A percentile compares a stretch with the other conserved stretches of the same genome.
phyloP scores from a whole-genome alignment of 2,797 vertebrate genomes.

The Sardinella longiceps region DNA sequence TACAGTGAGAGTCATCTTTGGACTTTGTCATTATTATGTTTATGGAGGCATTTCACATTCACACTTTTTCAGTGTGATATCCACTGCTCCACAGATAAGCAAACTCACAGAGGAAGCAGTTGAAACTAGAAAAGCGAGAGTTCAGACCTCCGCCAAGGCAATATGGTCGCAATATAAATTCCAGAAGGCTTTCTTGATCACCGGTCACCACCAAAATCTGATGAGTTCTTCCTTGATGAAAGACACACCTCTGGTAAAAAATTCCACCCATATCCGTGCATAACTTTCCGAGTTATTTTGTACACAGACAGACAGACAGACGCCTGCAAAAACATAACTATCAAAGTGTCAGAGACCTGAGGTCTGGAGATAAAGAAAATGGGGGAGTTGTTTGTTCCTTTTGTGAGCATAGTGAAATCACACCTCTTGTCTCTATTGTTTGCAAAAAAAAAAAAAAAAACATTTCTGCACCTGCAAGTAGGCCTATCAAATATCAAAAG shows the following conservation, averaged over 20 bases:
- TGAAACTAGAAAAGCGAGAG: too few species aligned
- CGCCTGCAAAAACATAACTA: too few species aligned
- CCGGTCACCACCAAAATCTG: too few species aligned
- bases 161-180: too few species aligned
- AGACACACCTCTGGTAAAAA: too few species aligned
- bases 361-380: not conserved
- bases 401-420: not conserved
- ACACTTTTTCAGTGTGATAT: not conserved
- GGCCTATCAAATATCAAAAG: not conserved
- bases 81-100: not conserved
- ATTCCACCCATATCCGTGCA: too few species aligned
- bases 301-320: too few species aligned
- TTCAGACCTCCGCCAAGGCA: too few species aligned
- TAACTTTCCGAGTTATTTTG: too few species aligned
- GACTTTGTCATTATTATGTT: not conserved
- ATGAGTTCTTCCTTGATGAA: too few species aligned
- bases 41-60: not conserved
- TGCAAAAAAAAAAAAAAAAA: not conserved
- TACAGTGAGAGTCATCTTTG: not conserved
- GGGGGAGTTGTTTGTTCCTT: not conserved
- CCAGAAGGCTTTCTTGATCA: too few species aligned
- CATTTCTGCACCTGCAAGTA: not conserved
- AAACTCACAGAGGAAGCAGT: not conserved
- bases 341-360: too few species aligned
- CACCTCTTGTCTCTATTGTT: not conserved